Base-by-base conservation (phyloP, 2,113 vertebrate genomes). In the Okapia johnstoni region DNA sequence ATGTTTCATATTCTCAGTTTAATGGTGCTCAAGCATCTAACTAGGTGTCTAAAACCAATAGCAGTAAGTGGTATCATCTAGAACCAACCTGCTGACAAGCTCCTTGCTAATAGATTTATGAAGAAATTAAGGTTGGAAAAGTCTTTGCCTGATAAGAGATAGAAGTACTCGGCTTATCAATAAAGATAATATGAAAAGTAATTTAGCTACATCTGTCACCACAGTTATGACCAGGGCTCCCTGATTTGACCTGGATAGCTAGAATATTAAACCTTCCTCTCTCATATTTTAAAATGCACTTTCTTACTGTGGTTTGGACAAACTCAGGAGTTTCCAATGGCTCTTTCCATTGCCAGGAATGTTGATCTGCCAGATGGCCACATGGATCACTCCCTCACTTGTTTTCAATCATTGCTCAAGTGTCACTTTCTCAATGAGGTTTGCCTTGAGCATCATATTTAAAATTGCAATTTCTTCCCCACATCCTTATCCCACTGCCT, bases 401-500 rank as follows among this genome's bases (percentile, higher is more conserved):
- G 10, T 17, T 94, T 66, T 61, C 55, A 58, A 9, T 40, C 17
- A 26, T 16, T 63, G 43, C 26, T 61, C 25, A 26, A 2, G 7
- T 57, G 46, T 13, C 50, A 92, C 58, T 17, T 54, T 85, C 66
- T 63, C 46, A 3, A 2, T 9, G 30, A 93, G 12, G 10, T 50
- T 73, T 85, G 10, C 17, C 36, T 26, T 30, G 28, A 19, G 11
- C 11, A 19, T 11, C 3, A 15, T 54, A 46, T 36, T 85, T 60
- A 73, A 84, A 57, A 50, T 5, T 26, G 13, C 54, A 77, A 57
- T 16, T 43, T 15, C 57, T 66, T 52, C 2, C 4, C 17, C 61
- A n/a, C 1, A 4, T 2, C 14, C 11, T 5, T 66, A 6, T 3
- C 11, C 28, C 9, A 33, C 60, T 15, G 0, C 0, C 17, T 43